Conservation (phyloP, 2,797 vertebrate genomes). For the Syncerus caffer region DNA sequence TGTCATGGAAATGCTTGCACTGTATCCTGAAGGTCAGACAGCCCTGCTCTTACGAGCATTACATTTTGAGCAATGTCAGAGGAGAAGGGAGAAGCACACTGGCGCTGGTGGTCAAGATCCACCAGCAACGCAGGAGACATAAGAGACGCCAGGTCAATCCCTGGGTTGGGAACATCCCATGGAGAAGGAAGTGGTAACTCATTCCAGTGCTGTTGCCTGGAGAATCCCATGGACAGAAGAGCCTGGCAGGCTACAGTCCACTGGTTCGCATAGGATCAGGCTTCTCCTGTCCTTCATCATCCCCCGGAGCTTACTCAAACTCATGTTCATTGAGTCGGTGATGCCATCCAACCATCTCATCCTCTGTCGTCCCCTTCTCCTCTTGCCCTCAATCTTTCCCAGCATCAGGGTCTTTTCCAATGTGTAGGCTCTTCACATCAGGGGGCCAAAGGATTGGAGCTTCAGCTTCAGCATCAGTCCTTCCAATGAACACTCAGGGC, state of each 20-base stretch:
- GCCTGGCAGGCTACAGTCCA: not conserved
- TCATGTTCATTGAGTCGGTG: not conserved
- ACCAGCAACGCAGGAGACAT: not conserved
- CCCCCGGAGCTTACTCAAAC: accelerated
- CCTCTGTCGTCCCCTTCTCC: not conserved
- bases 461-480: not conserved
- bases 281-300: not conserved
- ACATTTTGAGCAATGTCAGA: not conserved
- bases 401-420: not conserved
- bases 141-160: not conserved
- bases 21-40: not conserved
- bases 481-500: not conserved
- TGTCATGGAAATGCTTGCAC: not conserved
- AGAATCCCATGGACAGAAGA: not conserved
- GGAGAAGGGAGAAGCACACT: not conserved
- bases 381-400: not conserved
- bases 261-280: not conserved
- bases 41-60: not conserved
- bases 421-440: not conserved
- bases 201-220: not conserved
- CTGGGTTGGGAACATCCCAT: accelerated
- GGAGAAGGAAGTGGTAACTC: not conserved
- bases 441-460: not conserved
- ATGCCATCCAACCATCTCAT: not conserved
- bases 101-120: not conserved